Percentiles rank a stretch among this genome's conserved stretches.
Evolutionary conservation across 2,888 invertebrate species (phyloP).

Genomic region (Yponomeuta sedellus): DNA sequence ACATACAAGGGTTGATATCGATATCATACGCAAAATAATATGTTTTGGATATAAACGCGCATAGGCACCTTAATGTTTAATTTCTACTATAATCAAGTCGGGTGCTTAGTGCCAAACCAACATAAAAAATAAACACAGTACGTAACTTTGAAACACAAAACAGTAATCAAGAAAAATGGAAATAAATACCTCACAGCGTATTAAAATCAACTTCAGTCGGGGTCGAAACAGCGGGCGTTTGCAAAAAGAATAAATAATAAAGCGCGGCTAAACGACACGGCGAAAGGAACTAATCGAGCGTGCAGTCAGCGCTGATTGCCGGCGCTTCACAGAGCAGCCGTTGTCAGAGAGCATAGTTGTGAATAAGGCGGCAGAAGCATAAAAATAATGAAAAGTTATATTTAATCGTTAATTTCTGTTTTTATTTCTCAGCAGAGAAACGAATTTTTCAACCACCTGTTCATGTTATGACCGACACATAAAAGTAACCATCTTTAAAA

Average conservation of each 20-base stretch:
- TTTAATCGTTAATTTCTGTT: too few species aligned
- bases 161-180: neutral
- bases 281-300: constrained; percentile 18
- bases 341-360: neutral
- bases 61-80: too few species aligned
- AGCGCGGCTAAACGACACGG: neutral
- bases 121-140: too few species aligned
- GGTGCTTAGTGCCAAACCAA: too few species aligned
- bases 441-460: too few species aligned
- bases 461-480: too few species aligned
- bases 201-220: neutral
- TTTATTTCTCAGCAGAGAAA: too few species aligned
- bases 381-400: neutral
- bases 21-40: too few species aligned
- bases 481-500: too few species aligned
- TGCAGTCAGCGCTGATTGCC: constrained; percentile 13
- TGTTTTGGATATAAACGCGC: too few species aligned
- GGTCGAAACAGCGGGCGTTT: neutral
- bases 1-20: too few species aligned
- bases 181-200: neutral
- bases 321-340: constrained; percentile 5
- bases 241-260: constrained; percentile 11
- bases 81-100: too few species aligned
- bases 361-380: neutral
- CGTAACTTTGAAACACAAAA: neutral